phyloP scores from a whole-genome alignment of 2,888 invertebrate genomes.

The Caenorhabditis drosophilae region DNA sequence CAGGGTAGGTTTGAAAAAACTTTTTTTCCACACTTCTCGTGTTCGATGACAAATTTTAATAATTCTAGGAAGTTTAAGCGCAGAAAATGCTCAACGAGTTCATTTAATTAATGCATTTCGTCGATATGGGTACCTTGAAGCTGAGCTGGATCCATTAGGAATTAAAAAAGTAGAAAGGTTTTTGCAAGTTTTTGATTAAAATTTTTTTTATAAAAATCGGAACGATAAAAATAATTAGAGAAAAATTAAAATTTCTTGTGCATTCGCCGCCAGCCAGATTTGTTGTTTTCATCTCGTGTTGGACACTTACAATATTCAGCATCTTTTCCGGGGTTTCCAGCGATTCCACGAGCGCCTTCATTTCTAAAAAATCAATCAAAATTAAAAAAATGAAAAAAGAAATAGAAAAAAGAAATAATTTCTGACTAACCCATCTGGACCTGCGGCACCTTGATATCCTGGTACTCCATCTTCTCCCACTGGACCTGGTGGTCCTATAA shows the following conservation, averaged over 20 bases:
- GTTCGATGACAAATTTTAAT: background rate
- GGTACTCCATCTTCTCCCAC: slow-evolving; percentile 54
- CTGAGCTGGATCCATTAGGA: slow-evolving; percentile 64
- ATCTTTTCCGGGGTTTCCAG: slow-evolving; percentile 50
- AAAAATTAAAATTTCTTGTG: slow-evolving; percentile 33
- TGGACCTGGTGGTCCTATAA: slow-evolving; percentile 45
- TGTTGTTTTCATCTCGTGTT: slow-evolving; percentile 39
- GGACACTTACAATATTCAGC: slow-evolving; percentile 61
- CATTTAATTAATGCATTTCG: slow-evolving; percentile 66
- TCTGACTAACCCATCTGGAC: slow-evolving; percentile 49
- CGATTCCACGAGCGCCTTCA: slow-evolving; percentile 43
- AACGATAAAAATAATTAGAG: too few species aligned
- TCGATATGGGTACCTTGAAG: slow-evolving; percentile 63
- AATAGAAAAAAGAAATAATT: too few species aligned
- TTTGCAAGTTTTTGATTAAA: too few species aligned
- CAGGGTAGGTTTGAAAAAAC: slow-evolving; percentile 27
- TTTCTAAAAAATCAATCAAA: slow-evolving; percentile 30
- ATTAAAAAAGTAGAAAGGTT: slow-evolving; percentile 45
- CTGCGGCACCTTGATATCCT: slow-evolving; percentile 56
- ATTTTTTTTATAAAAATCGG: too few species aligned
- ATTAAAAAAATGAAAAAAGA: too few species aligned
- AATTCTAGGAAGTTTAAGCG: slow-evolving; percentile 38
- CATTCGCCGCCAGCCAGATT: slow-evolving; percentile 21
- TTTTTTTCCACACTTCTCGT: background rate
- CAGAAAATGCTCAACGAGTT: slow-evolving; percentile 50